Evolutionary conservation across 2,888 invertebrate genomes (phyloP).

Genomic region (Creontiades dilutus): DNA sequence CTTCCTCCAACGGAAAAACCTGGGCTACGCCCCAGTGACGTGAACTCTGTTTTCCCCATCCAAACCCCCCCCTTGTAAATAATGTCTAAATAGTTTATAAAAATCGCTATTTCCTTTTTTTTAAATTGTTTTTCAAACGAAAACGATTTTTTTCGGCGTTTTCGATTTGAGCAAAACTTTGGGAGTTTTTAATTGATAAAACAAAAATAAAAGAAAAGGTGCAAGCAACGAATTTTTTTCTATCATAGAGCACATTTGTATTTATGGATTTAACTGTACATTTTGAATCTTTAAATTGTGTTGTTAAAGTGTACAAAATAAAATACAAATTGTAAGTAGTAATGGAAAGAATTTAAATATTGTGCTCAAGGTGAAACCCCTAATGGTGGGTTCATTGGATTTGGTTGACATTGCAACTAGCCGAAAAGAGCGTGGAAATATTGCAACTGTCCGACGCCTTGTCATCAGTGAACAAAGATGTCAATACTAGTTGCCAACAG

Average conservation of each 20-base stretch:
- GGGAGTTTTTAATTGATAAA: not conserved
- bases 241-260: slow-evolving; percentile 56
- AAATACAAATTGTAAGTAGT: not conserved
- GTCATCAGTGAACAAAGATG: too few species aligned
- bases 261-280: slow-evolving; percentile 26
- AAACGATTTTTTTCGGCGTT: slow-evolving; percentile 14
- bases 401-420: slow-evolving; percentile 1
- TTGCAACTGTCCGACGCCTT: not conserved
- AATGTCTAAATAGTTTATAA: not conserved
- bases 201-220: slow-evolving; percentile 57
- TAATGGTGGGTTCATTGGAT: not conserved
- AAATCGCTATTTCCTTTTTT: slow-evolving; percentile 33
- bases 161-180: not conserved
- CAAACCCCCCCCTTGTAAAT: slow-evolving; percentile 60
- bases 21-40: slow-evolving; percentile 77
- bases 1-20: slow-evolving; percentile 81
- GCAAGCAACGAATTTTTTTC: slow-evolving; percentile 69
- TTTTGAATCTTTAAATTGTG: slow-evolving; percentile 18
- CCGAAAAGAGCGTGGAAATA: not conserved
- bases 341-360: not conserved
- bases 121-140: slow-evolving; percentile 16
- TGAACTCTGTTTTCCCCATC: not conserved
- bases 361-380: slow-evolving; percentile 43
- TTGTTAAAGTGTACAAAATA: slow-evolving; percentile 8
- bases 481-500: too few species aligned